Evolutionary conservation across 2,888 invertebrate species (phyloP).

Genomic region (Lathronympha strigana): DNA sequence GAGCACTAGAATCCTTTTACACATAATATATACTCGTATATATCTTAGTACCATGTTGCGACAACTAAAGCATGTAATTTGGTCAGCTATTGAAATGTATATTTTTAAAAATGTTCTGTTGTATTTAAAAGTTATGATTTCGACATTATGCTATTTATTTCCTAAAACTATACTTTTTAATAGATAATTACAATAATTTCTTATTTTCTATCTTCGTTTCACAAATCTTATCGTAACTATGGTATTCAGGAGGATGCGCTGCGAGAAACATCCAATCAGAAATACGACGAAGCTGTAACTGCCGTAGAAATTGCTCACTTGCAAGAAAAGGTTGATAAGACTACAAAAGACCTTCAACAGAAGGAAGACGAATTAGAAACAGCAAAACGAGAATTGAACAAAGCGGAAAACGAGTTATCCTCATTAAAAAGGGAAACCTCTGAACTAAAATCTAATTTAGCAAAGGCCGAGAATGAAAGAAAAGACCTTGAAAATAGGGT

Average conservation of each 20-base stretch:
- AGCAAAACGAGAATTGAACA: constrained; percentile 66
- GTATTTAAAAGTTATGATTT: too few relatives aligned
- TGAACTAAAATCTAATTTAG: constrained; percentile 74
- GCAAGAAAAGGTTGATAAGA: constrained; percentile 73
- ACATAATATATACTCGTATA: not conserved
- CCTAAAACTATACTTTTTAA: not conserved
- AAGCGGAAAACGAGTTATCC: constrained; percentile 77
- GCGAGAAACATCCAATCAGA: constrained; percentile 74
- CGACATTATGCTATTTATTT: not conserved
- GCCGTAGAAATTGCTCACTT: constrained; percentile 78
- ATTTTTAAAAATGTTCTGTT: too few relatives aligned
- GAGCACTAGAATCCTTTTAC: constrained; percentile 9
- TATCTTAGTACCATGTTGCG: constrained; percentile 2
- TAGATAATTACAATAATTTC: too few relatives aligned
- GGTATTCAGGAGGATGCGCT: constrained; percentile 70
- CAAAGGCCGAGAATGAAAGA: constrained; percentile 76
- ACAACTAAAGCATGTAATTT: not conserved
- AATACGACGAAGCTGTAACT: constrained; percentile 77
- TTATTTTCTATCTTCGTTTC: not conserved
- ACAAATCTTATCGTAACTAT: not conserved
- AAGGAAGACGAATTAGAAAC: constrained; percentile 67
- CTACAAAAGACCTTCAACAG: constrained; percentile 64
- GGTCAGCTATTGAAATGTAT: not conserved
- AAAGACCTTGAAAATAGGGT: constrained; percentile 87
- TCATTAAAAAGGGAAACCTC: constrained; percentile 70